Percentiles rank a stretch among this genome's conserved stretches.
Conservation (phyloP, 2,797 vertebrate species). For the Dicrostonyx torquatus region DNA sequence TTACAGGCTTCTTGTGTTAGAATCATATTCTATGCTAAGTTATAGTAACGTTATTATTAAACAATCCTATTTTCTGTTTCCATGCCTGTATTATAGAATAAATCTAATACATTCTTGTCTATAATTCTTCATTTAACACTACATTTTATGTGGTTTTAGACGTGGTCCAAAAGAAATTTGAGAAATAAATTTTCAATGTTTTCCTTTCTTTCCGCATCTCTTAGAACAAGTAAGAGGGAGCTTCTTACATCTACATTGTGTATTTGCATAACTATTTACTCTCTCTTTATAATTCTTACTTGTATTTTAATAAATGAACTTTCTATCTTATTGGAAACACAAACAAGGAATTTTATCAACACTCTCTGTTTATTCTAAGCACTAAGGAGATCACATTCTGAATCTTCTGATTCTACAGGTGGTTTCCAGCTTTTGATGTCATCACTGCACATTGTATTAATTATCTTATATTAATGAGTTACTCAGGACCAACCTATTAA, state of each 20-base stretch:
- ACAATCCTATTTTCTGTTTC: neutral
- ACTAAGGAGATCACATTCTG: neutral
- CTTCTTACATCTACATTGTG: neutral
- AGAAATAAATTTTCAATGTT: neutral
- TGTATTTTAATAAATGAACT: neutral
- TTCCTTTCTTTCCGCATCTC: neutral
- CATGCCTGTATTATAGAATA: neutral
- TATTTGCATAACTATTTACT: neutral
- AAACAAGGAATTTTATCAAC: conserved; percentile 18
- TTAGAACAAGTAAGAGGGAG: neutral
- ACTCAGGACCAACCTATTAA: neutral
- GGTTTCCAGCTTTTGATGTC: neutral
- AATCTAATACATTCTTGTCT: neutral
- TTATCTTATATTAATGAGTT: neutral
- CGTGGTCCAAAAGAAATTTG: neutral
- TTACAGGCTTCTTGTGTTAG: neutral
- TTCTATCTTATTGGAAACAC: conserved; percentile 18
- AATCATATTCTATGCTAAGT: conserved; percentile 31
- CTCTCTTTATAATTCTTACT: conserved; percentile 27
- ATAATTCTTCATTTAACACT: neutral
- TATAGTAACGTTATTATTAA: too few relatives aligned
- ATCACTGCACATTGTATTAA: neutral
- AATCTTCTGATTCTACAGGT: neutral
- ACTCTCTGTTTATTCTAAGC: neutral
- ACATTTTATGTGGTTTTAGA: neutral